Evolutionary conservation across 1,140 invertebrate species (phyloP).

Genomic region (Tetramorium alpestre): DNA sequence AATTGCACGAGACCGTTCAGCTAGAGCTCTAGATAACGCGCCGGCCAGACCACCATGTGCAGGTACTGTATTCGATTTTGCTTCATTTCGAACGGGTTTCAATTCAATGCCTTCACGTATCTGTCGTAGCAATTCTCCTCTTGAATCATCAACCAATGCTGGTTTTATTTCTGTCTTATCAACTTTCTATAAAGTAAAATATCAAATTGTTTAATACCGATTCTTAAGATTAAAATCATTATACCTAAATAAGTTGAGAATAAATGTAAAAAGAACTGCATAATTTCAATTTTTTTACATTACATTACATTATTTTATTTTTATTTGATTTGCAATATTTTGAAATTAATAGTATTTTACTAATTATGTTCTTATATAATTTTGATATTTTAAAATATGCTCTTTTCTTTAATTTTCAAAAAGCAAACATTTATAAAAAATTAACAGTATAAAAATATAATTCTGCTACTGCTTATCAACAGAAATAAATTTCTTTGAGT

Average conservation of each 20-base stretch:
- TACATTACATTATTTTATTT: not conserved
- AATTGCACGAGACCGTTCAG: conserved; percentile 90
- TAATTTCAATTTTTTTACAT: not conserved
- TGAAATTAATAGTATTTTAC: not conserved
- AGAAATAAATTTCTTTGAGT: not conserved
- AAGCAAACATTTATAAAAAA: not conserved
- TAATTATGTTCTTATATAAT: not conserved
- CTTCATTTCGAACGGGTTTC: conserved; percentile 86
- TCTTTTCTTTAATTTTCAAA: not conserved
- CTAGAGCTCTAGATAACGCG: conserved; percentile 91
- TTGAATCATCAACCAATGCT: conserved; percentile 80
- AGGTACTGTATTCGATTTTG: conserved; percentile 86
- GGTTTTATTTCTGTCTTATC: conserved; percentile 82
- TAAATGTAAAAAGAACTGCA: too few species aligned
- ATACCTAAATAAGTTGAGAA: too few species aligned
- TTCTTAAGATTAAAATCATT: not conserved
- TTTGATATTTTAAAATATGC: not conserved
- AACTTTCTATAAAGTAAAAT: conserved; percentile 85
- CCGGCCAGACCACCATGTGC: conserved; percentile 90
- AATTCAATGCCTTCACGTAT: conserved; percentile 90
- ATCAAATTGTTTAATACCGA: conserved; percentile 5
- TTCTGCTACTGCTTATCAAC: not conserved
- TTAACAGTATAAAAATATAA: not conserved
- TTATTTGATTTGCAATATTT: not conserved
- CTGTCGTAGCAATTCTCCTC: conserved; percentile 87